Evolutionary conservation across 2,797 vertebrate genomes (phyloP).

Genomic region (Bryconaethiops microstoma): DNA sequence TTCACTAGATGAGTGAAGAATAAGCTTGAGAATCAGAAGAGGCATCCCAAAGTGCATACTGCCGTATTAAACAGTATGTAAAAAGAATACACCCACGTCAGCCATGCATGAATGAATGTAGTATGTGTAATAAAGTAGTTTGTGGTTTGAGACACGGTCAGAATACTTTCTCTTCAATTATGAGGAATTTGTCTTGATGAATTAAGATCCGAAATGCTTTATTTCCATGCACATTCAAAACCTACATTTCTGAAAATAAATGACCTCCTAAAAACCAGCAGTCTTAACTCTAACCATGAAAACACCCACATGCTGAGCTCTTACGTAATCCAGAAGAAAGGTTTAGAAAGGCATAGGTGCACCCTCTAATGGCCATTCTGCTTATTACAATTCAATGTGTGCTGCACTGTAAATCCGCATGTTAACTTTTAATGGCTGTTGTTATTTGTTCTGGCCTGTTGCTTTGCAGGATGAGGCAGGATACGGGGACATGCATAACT

Average conservation of each 20-base stretch:
- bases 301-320: slow-evolving; percentile 8
- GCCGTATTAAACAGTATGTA: no score
- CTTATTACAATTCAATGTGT: not conserved
- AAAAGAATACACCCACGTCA: no score
- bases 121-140: no score
- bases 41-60: no score
- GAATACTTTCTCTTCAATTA: no score
- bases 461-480: not conserved
- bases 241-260: not conserved
- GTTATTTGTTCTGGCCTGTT: not conserved
- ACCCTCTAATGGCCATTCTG: slow-evolving; percentile 31
- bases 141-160: no score
- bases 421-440: not conserved
- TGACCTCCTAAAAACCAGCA: not conserved
- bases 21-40: no score
- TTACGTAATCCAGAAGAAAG: not conserved
- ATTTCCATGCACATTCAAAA: not conserved
- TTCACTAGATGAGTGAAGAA: no score
- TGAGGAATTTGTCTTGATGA: no score
- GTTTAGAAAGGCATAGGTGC: slow-evolving; percentile 6
- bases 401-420: not conserved
- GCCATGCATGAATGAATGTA: no score
- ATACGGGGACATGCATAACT: not conserved
- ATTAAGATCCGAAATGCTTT: not conserved
- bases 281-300: not conserved